Percentiles rank a stretch among this genome's conserved stretches.
Evolutionary conservation across 2,888 invertebrate genomes (phyloP).

Genomic region (Homarus gammarus): DNA sequence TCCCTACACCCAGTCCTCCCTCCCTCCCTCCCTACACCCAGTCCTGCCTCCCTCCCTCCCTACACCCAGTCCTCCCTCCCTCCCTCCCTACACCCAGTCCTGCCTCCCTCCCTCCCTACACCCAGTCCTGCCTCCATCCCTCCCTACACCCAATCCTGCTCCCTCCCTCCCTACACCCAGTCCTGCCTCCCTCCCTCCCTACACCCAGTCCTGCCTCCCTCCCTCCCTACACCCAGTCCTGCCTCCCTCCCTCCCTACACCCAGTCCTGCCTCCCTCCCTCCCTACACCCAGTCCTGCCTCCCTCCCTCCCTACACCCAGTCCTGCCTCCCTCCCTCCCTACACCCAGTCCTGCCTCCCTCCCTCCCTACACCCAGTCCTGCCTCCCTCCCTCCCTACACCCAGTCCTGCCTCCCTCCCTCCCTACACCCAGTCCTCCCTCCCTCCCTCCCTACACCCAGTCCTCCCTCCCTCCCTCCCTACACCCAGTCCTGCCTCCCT

Average conservation of each 20-base stretch:
- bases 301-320: not conserved
- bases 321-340: not conserved
- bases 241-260: too few species aligned
- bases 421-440: not conserved
- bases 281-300: too few species aligned
- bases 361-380: too few species aligned
- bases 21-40: too few species aligned
- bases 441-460: not conserved
- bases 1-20: too few species aligned
- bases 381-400: not conserved
- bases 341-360: too few species aligned
- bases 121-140: not conserved
- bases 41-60: too few species aligned
- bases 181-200: too few species aligned
- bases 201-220: too few species aligned
- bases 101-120: not conserved
- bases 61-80: too few species aligned
- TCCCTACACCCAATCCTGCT: not conserved
- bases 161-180: not conserved
- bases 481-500: not conserved
- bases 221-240: too few species aligned
- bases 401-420: not conserved
- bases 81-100: not conserved
- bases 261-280: too few species aligned
- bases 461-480: not conserved